Evolutionary conservation across 2,113 vertebrate genomes (phyloP).

Genomic region (Gymnocephalus cernua): DNA sequence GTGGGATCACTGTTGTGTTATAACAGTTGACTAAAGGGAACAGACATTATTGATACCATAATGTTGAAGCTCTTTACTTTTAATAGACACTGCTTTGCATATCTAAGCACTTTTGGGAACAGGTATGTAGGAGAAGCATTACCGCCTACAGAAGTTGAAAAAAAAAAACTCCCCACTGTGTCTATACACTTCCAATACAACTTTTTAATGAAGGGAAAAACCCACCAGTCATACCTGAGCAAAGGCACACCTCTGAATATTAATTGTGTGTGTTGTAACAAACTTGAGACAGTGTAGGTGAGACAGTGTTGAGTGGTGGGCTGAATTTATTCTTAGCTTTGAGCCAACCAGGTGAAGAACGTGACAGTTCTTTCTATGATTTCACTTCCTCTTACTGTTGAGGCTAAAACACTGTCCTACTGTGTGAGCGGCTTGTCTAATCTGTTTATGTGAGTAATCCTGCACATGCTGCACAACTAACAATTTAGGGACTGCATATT

Average conservation of each 20-base stretch:
- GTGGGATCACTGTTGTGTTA: background rate
- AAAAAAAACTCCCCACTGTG: conserved; percentile 42
- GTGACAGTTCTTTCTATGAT: conserved; percentile 54
- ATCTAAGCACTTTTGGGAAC: conserved; percentile 34
- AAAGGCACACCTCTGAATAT: background rate
- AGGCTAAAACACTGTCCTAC: conserved; percentile 40
- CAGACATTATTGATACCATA: background rate
- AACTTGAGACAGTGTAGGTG: background rate
- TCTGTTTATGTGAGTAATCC: conserved; percentile 35
- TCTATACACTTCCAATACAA: conserved; percentile 1
- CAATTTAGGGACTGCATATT: background rate
- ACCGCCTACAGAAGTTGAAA: conserved; percentile 22
- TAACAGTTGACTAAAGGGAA: background rate
- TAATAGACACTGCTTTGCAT: conserved; percentile 52
- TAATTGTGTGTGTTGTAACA: conserved; percentile 8
- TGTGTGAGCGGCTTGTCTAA: conserved; percentile 3
- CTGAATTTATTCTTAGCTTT: conserved; percentile 6
- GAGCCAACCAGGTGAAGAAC: conserved; percentile 59
- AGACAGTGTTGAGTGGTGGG: background rate
- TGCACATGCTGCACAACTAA: conserved; percentile 2
- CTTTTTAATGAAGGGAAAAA: conserved; percentile 24
- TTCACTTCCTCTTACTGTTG: conserved; percentile 61
- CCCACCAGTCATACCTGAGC: conserved; percentile 25
- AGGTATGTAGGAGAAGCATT: conserved; percentile 33
- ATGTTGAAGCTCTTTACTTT: background rate